Conservation (phyloP, 2,888 invertebrate genomes). For the Hedya salicella region DNA sequence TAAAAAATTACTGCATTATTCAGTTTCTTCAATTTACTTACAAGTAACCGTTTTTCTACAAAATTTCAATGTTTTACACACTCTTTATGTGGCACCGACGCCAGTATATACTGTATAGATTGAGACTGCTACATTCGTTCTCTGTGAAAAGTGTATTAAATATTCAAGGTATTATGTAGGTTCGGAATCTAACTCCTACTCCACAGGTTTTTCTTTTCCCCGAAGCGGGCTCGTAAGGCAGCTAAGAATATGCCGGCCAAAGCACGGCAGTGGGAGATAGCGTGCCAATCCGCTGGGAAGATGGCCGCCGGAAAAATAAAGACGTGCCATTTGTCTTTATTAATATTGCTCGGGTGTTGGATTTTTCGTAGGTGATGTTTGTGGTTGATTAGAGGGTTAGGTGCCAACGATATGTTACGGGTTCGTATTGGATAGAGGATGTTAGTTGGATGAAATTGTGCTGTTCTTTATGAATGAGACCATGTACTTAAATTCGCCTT, state of each 20-base stretch:
- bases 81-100: too few species aligned
- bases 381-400: constrained; percentile 23
- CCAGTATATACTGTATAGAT: too few species aligned
- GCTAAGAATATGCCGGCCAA: constrained; percentile 83
- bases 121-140: too few species aligned
- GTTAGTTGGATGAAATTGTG: not conserved
- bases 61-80: too few species aligned
- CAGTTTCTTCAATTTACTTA: too few species aligned
- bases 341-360: constrained; percentile 36
- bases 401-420: constrained; percentile 12
- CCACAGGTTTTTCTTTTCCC: constrained; percentile 54
- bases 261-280: constrained; percentile 75
- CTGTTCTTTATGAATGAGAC: not conserved
- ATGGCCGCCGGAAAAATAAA: constrained; percentile 56
- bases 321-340: constrained; percentile 39
- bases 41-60: too few species aligned
- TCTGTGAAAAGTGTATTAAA: too few species aligned
- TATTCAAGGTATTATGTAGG: too few species aligned
- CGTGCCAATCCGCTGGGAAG: constrained; percentile 66
- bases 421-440: not conserved
- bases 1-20: too few species aligned
- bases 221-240: constrained; percentile 64
- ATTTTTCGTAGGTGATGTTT: constrained; percentile 32
- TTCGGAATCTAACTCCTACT: too few species aligned
- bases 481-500: too few species aligned